A percentile compares a stretch with the other conserved stretches of the same genome.
These are phyloP conservation scores for Borostomias antarcticus DNA, from an alignment of 2,797 vertebrate genomes.

Conservation along the genomic window DNA sequence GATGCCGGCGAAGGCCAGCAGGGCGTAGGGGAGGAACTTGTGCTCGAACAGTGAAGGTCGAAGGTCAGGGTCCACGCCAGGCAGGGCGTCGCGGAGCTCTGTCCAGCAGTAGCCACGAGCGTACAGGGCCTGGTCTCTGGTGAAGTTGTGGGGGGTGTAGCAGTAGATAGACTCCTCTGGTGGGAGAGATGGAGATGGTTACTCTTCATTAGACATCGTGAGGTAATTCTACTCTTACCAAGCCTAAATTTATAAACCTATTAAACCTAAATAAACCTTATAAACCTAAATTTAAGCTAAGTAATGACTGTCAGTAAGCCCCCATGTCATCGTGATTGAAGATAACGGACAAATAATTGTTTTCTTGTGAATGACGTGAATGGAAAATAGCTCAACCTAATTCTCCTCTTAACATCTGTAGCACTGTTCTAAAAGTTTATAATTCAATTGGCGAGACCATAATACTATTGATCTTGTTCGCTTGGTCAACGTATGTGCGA, in stretches of 20 bases:
- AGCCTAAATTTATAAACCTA: background rate
- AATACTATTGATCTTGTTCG: too few relatives aligned
- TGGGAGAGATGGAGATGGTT: background rate
- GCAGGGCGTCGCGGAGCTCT: constrained; percentile 92
- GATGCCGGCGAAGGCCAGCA: constrained; percentile 96
- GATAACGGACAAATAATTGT: background rate
- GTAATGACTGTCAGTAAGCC: too few relatives aligned
- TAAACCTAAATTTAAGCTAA: too few relatives aligned
- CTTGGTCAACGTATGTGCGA: too few relatives aligned
- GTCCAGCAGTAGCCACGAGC: constrained; percentile 99
- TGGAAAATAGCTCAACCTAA: background rate
- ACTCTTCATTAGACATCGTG: background rate
- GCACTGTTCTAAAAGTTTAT: too few relatives aligned
- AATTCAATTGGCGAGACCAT: too few relatives aligned
- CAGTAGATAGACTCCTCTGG: constrained; percentile 99
- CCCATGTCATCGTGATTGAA: constrained; percentile 9
- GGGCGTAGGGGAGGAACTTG: constrained; percentile 97
- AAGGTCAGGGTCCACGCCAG: constrained; percentile 87
- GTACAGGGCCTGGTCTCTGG: constrained; percentile 98
- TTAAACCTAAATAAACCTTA: too few relatives aligned
- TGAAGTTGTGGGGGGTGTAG: constrained; percentile 99
- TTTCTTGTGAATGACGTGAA: background rate
- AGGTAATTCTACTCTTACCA: background rate
- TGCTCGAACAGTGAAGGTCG: constrained; percentile 97
- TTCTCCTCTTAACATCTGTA: too few relatives aligned